Evolutionary conservation across 2,113 vertebrate genomes (phyloP).

Genomic region (Puffinus mauretanicus): DNA sequence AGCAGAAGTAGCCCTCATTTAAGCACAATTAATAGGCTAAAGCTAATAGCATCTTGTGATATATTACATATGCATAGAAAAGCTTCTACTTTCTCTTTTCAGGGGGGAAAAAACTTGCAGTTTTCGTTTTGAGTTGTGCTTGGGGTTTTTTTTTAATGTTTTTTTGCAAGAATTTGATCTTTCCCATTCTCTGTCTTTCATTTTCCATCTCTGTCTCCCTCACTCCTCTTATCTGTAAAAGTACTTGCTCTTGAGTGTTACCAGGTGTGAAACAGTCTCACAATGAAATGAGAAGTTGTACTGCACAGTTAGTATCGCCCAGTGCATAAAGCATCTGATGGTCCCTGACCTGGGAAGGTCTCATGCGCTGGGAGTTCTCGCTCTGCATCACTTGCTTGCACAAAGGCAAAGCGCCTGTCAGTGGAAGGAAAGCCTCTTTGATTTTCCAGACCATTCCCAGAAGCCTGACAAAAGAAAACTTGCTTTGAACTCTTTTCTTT

Average conservation of each 20-base stretch:
- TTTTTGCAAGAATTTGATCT: not conserved
- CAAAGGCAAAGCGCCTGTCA: not conserved
- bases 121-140: not conserved
- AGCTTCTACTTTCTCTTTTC: not conserved
- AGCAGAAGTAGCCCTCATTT: not conserved
- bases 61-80: not conserved
- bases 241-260: not conserved
- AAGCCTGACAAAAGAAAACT: conserved; percentile 11
- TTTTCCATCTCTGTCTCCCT: not conserved
- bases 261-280: not conserved
- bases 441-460: not conserved
- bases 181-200: not conserved
- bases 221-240: not conserved
- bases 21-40: not conserved
- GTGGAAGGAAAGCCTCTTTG: not conserved
- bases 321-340: not conserved
- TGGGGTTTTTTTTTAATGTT: not conserved
- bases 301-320: not conserved
- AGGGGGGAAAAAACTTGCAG: accelerated
- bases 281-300: not conserved
- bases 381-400: not conserved
- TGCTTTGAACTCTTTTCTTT: not conserved
- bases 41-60: not conserved
- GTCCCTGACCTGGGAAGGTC: not conserved
- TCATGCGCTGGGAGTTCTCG: not conserved